Evolutionary conservation across 2,888 invertebrate species (phyloP), one percentile per base, ranked within the genome.

Genomic region (Pasiphila rectangulata): DNA sequence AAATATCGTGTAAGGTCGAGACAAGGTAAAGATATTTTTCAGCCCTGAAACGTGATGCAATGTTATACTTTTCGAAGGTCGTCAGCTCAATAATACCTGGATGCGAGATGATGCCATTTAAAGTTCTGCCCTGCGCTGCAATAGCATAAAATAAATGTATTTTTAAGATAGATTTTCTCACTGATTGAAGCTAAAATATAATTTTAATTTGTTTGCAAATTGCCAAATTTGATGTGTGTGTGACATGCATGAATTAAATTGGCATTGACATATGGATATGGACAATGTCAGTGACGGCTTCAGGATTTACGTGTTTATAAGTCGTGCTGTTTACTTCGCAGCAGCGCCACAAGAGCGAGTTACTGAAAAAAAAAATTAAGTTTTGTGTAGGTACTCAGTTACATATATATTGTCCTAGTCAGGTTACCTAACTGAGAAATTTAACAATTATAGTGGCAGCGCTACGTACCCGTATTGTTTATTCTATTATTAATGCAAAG

Each of bases 81-180:
- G 17, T n/a, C 4, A 2, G 2, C 3, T 23, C 1, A 1, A 4
- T 5, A 16, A n/a, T 56, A 82, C 83, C 78, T 80, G 82, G 20
- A 84, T 69, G 61, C 82, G 76, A 54, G 77, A 77, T 42, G 85
- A 83, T 67, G 85, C 85, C 84, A 85, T 85, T 78, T 75, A 83
- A 63, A 55, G 53, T 62, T 32, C 17, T 32, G 10, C 16, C 9
- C 13, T 7, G 27, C 7, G 7, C 27, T 10, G 6, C 17, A 17
- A 10, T 17, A 9, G 2, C 16, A n/a, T 32, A 16, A 9, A 9
- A 21, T n/a, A 32, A 32, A 16, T 32, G 16, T 16, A 13, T 4
- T 9, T 15, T 9, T 15, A 17, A 15, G 30, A 16, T 15, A 16
- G 3, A 2, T 10, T 5, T 6, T 9, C n/a, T 9, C 27, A 27